Evolutionary conservation across 2,797 vertebrate genomes (phyloP).

Genomic region (Agapornis canus): DNA sequence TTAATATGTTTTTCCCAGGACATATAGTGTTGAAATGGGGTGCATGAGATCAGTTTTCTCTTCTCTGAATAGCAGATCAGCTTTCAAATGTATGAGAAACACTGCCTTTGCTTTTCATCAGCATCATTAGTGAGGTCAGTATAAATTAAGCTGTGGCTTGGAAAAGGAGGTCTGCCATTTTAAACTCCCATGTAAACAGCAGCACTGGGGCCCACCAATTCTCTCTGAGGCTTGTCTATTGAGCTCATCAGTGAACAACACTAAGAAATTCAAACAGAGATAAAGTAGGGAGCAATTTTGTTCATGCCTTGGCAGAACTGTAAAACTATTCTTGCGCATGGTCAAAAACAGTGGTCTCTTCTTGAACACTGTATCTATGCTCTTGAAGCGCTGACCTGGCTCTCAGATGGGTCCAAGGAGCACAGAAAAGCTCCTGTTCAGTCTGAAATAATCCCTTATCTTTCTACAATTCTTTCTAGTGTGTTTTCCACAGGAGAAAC

Average conservation of each 20-base stretch:
- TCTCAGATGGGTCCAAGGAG: not conserved
- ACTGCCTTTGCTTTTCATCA: constrained; percentile 9
- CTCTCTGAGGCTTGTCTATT: not conserved
- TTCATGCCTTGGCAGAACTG: not conserved
- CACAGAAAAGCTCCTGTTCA: not conserved
- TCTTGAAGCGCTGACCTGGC: not conserved
- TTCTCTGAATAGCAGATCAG: not conserved
- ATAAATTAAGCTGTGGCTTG: not conserved
- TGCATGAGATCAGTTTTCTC: not conserved
- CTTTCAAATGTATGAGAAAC: constrained; percentile 23
- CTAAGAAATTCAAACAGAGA: not conserved
- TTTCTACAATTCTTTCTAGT: not conserved
- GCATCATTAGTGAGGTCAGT: not conserved
- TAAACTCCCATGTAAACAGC: not conserved
- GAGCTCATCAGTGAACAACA: not conserved
- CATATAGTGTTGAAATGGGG: not conserved
- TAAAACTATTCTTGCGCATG: not conserved
- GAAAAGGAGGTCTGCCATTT: not conserved
- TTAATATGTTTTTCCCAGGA: not conserved
- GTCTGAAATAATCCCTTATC: not conserved
- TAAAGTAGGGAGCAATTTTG: not conserved
- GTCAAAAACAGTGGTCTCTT: not conserved
- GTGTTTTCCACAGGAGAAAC: not conserved
- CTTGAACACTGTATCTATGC: not conserved
- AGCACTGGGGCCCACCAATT: not conserved